Evolutionary conservation across 2,113 vertebrate genomes (phyloP).

Genomic region (Nothobranchius kuhntae): DNA sequence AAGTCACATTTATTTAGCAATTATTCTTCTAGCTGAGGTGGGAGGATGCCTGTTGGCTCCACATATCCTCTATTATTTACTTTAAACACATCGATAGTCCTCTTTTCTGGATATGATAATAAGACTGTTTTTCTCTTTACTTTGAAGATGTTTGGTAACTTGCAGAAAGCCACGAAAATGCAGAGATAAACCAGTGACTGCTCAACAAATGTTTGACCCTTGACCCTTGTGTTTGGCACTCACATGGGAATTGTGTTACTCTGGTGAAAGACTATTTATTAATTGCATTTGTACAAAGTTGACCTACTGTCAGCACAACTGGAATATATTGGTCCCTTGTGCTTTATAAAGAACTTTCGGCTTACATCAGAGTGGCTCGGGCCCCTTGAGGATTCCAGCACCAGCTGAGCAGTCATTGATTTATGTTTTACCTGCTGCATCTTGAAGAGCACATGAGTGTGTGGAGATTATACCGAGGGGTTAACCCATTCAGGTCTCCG

Average conservation of each 20-base stretch:
- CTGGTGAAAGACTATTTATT: conserved; percentile 19
- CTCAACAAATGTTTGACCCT: conserved; percentile 21
- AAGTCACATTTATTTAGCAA: conserved; percentile 3
- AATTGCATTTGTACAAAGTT: conserved; percentile 8
- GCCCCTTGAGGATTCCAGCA: conserved; percentile 23
- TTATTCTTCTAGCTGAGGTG: not conserved
- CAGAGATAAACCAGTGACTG: conserved; percentile 22
- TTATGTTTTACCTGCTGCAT: conserved; percentile 12
- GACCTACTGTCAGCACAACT: conserved; percentile 20
- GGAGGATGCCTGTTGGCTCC: not conserved
- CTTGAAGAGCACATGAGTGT: conserved; percentile 4
- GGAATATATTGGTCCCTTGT: conserved; percentile 23
- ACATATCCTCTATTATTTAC: not conserved
- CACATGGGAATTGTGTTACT: conserved; percentile 16
- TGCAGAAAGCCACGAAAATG: conserved; percentile 10
- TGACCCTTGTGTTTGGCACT: conserved; percentile 4
- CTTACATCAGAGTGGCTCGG: conserved; percentile 4
- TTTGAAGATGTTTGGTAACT: conserved; percentile 2
- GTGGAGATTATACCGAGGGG: not conserved
- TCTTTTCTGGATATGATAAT: conserved; percentile 16
- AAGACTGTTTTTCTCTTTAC: conserved; percentile 9
- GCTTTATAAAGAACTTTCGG: conserved; percentile 41
- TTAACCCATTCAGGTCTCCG: not conserved
- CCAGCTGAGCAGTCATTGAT: conserved; percentile 12
- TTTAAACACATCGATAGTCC: not conserved